phyloP scores from a whole-genome alignment of 2,113 vertebrate species.

The Axis porcinus region DNA sequence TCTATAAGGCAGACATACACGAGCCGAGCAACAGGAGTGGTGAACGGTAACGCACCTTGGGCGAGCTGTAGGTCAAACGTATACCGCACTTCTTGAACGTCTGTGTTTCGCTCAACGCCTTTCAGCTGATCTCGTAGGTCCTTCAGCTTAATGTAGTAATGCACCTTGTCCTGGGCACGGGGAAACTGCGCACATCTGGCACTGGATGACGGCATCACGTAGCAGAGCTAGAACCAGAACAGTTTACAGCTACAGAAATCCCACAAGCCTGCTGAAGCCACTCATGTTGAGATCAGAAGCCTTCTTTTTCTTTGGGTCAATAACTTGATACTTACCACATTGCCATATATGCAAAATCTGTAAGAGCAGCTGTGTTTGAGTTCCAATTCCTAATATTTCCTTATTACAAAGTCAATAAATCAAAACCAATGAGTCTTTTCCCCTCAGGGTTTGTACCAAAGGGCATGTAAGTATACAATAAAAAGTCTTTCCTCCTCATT shows the following conservation, averaged over 20 bases:
- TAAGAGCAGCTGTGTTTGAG: neutral
- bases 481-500: neutral
- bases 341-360: neutral
- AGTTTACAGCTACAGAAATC: neutral
- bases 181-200: slow-evolving; percentile 98
- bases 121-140: slow-evolving; percentile 94
- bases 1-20: fast-evolving
- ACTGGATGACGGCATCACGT: slow-evolving; percentile 98
- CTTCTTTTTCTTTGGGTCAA: neutral
- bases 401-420: neutral
- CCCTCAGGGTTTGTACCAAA: neutral
- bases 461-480: neutral
- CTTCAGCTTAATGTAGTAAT: slow-evolving; percentile 97
- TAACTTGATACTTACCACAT: neutral
- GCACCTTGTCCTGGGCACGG: slow-evolving; percentile 98
- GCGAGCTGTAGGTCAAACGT: slow-evolving; percentile 91
- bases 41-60: slow-evolving; percentile 82
- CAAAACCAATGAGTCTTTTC: neutral
- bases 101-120: slow-evolving; percentile 81
- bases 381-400: neutral
- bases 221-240: slow-evolving; percentile 86
- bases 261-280: neutral
- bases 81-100: slow-evolving; percentile 92
- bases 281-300: neutral
- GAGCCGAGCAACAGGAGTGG: no score